Percentiles rank a stretch among this genome's conserved stretches.
These are phyloP conservation scores for Orius laevigatus DNA, from an alignment of 1,140 invertebrate genomes.

Conservation along the genomic window DNA sequence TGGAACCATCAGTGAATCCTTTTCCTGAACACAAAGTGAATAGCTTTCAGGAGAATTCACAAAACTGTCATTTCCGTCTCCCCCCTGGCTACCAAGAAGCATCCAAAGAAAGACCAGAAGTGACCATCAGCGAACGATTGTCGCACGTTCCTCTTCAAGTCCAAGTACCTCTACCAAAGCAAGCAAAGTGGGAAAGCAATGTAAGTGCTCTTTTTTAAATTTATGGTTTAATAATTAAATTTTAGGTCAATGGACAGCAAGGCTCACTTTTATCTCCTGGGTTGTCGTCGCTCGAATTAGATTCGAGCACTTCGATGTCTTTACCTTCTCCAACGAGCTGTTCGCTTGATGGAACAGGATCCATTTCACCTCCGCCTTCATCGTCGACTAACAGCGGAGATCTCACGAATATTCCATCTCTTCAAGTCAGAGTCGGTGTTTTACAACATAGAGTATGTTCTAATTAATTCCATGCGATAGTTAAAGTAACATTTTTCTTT, in stretches of 20 bases:
- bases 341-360: conserved; percentile 40
- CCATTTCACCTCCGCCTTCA: conserved; percentile 28
- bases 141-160: conserved; percentile 51
- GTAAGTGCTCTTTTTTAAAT: conserved; percentile 4
- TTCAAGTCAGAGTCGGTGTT: conserved; percentile 55
- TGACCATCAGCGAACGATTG: conserved; percentile 25
- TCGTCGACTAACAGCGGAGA: conserved; percentile 20
- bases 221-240: neutral
- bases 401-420: conserved; percentile 26
- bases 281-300: conserved; percentile 52
- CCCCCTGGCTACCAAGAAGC: conserved; percentile 22
- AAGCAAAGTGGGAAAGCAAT: conserved; percentile 11
- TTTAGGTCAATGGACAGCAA: conserved; percentile 23
- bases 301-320: conserved; percentile 60
- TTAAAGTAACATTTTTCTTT: neutral
- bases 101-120: conserved; percentile 30
- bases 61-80: conserved; percentile 21
- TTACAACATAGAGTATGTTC: conserved; percentile 70
- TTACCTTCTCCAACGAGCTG: conserved; percentile 56
- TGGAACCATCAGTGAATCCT: conserved; percentile 46
- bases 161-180: conserved; percentile 34
- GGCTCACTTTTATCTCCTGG: conserved; percentile 44
- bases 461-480: neutral
- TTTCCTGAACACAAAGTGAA: conserved; percentile 42
- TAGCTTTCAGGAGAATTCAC: conserved; percentile 20